These are phyloP conservation scores for Isurus oxyrinchus DNA, from an alignment of 2,113 vertebrate species.

Conservation along the genomic window DNA sequence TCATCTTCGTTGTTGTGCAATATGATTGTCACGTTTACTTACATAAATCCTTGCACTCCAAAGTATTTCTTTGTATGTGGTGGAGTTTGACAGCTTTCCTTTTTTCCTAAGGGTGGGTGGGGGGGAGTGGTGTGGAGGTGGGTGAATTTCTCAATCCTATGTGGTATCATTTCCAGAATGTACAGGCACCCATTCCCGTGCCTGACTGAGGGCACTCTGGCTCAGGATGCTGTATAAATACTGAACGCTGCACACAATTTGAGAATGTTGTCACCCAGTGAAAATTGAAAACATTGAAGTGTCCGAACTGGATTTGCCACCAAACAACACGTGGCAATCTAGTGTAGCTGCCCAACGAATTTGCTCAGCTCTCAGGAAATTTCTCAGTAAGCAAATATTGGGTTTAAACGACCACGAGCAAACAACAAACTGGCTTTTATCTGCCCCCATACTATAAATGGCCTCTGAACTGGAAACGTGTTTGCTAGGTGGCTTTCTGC, in stretches of 20 bases:
- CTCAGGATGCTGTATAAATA: background rate
- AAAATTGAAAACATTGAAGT: background rate
- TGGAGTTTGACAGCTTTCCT: background rate
- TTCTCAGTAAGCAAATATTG: background rate
- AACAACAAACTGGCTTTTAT: background rate
- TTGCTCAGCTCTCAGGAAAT: background rate
- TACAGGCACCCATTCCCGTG: background rate
- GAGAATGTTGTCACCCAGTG: background rate
- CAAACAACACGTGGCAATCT: background rate
- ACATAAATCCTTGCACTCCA: background rate
- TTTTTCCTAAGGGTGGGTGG: too few relatives aligned
- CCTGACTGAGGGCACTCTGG: background rate
- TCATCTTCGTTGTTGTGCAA: background rate
- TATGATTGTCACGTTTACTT: background rate
- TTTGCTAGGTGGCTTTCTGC: background rate
- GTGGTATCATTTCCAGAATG: background rate
- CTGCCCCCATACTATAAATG: background rate
- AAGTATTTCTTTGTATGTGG: background rate
- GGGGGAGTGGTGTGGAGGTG: too few relatives aligned
- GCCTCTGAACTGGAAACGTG: background rate
- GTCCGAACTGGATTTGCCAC: background rate
- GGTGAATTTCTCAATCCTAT: background rate
- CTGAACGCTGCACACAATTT: too few relatives aligned
- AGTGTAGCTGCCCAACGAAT: background rate
- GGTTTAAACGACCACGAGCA: background rate